Base-by-base conservation (phyloP, 2,113 vertebrate genomes). In the Meles meles region DNA sequence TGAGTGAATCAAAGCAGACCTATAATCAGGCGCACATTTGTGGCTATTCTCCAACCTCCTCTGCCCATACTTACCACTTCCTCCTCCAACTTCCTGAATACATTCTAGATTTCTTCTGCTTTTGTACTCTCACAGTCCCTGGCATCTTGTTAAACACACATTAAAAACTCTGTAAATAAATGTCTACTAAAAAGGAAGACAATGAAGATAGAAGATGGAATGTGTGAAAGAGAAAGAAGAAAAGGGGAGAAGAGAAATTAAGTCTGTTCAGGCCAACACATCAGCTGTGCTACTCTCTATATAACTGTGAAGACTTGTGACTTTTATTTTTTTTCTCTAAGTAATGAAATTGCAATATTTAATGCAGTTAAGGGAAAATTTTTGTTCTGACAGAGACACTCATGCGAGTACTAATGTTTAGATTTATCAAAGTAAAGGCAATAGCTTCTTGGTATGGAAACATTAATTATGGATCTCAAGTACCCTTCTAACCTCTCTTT, bases 381-480 rank as follows among this genome's bases (percentile, higher is more conserved):
- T 18, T 39, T 42, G 29, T 83, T 90, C 42, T 88, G 74, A 49
- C 25, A 93, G 88, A 69, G 10, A 13, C 74, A 3, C 39, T 90
- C 23, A 94, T 94, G 88, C 34, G 65, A 92, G 87, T 92, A 93
- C 89, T 96, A 74, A 90, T 89, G 82, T 72, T 89, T 94, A 67
- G 71, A 25, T 57, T 65, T 90, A 84, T 87, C 39, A 89, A 86
- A 93, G 29, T 57, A 85, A 96, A 72, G 7, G 5, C 14, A 96
- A 76, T 86, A 90, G 13, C 39, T 84, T 92, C 42, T 59, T 76
- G 27, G 5, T 37, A 55, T 63, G 47, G 29, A 94, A 93, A 83
- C 21, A 65, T 25, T 71, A 93, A 49, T 86, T 57, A 52, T 55
- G 6, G 12, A 65, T 86, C 67, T 84, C 71, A 71, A 37, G 27